Percentiles rank a stretch among this genome's conserved stretches.
phyloP scores from a whole-genome alignment of 1,140 invertebrate species.

The Dinothrombium tinctorium region DNA sequence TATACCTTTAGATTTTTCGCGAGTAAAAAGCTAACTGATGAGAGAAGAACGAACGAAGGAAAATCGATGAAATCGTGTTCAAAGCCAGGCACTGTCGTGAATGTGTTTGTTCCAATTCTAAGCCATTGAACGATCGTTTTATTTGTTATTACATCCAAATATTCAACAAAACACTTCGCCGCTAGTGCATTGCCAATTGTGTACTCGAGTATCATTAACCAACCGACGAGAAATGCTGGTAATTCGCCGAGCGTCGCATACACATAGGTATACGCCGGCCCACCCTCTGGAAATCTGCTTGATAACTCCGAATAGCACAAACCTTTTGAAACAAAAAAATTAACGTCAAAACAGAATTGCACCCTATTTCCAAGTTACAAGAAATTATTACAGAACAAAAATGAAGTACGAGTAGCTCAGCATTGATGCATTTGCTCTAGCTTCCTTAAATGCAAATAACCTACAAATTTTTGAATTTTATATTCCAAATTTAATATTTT shows the following conservation, averaged over 20 bases:
- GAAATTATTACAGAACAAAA: too few relatives aligned
- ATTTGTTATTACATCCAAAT: background rate
- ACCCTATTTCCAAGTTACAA: too few relatives aligned
- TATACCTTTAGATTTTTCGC: background rate
- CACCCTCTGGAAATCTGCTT: slow-evolving; percentile 23
- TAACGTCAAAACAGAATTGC: too few relatives aligned
- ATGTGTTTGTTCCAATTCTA: background rate
- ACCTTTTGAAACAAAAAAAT: too few relatives aligned
- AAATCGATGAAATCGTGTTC: background rate
- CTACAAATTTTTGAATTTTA: too few relatives aligned
- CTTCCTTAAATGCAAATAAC: too few relatives aligned
- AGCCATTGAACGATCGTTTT: background rate
- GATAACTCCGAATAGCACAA: slow-evolving; percentile 27
- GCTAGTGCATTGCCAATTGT: background rate
- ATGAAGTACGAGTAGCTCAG: too few relatives aligned
- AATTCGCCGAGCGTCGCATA: slow-evolving; percentile 27
- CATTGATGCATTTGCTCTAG: too few relatives aligned
- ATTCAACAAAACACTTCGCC: background rate
- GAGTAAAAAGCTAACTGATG: background rate
- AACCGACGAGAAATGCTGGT: slow-evolving; percentile 25
- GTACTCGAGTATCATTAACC: slow-evolving; percentile 26
- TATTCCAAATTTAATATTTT: too few relatives aligned
- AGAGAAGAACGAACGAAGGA: background rate
- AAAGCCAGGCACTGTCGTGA: background rate
- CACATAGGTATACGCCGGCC: slow-evolving; percentile 26